A percentile compares a stretch with the other conserved stretches of the same genome.
Conservation (phyloP, 2,113 vertebrate genomes). For the Phyllopteryx taeniolatus region DNA sequence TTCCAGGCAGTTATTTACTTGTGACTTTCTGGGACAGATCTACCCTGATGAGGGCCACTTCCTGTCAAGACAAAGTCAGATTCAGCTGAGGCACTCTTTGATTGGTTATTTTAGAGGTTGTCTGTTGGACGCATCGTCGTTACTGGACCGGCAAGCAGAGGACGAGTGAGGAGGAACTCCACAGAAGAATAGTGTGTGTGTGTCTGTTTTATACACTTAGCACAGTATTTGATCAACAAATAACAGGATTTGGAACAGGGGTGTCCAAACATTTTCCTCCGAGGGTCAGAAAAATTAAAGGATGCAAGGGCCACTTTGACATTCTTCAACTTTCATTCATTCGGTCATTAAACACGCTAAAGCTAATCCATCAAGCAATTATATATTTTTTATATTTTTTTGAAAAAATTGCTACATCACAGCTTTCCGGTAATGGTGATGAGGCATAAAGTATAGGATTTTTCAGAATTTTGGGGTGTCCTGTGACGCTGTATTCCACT, state of each 20-base stretch:
- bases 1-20: not conserved
- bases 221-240: conserved; percentile 33
- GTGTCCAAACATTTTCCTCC: not conserved
- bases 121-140: conserved; percentile 77
- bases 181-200: not conserved
- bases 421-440: no score
- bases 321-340: not conserved
- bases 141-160: conserved; percentile 79
- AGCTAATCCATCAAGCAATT: no score
- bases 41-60: conserved; percentile 96
- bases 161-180: conserved; percentile 63
- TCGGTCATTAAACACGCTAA: no score
- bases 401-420: no score
- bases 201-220: conserved; percentile 49
- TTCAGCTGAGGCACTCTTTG: conserved; percentile 87
- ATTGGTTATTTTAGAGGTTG: conserved; percentile 90
- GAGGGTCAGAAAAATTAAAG: not conserved
- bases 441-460: no score
- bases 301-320: no score
- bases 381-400: no score
- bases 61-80: conserved; percentile 83
- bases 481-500: no score
- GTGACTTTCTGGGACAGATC: conserved; percentile 72
- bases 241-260: conserved; percentile 2
- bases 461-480: no score